phyloP scores from a whole-genome alignment of 2,113 vertebrate species.

The Sprattus sprattus region DNA sequence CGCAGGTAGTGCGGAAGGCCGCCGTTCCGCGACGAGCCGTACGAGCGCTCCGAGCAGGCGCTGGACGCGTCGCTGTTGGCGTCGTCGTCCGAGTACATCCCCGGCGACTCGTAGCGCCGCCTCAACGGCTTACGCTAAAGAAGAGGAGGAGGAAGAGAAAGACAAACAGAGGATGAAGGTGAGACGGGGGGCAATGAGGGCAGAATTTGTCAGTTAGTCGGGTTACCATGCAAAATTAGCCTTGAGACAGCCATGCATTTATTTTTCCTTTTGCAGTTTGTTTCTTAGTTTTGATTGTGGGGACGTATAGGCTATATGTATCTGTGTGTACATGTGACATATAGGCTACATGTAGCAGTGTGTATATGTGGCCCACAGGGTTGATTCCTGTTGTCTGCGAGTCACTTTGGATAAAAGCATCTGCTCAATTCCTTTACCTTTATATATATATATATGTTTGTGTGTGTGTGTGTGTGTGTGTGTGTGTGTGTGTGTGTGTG shows the following conservation, averaged over 20 bases:
- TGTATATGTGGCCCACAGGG: neutral
- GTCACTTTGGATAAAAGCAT: too few species aligned
- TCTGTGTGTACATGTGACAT: too few species aligned
- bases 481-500: neutral
- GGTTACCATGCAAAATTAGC: neutral
- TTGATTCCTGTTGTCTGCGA: too few species aligned
- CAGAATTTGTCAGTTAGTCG: neutral
- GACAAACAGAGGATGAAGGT: neutral
- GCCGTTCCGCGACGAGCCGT: constrained; percentile 90
- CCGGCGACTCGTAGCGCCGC: constrained; percentile 90
- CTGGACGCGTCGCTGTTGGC: constrained; percentile 97
- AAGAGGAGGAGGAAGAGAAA: constrained; percentile 17
- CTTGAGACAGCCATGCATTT: constrained; percentile 15
- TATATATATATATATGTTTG: too few species aligned
- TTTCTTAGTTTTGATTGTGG: neutral
- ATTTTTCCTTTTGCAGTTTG: constrained; percentile 47
- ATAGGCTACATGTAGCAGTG: too few species aligned
- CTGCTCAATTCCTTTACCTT: too few species aligned
- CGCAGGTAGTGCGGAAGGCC: constrained; percentile 94
- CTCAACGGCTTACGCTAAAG: constrained; percentile 88
- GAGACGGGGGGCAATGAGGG: neutral
- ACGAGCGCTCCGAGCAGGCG: constrained; percentile 94
- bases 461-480: neutral
- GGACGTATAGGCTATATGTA: neutral
- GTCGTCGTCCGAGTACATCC: constrained; percentile 95